phyloP scores from a whole-genome alignment of 2,113 vertebrate species.

The Ovis canadensis region DNA sequence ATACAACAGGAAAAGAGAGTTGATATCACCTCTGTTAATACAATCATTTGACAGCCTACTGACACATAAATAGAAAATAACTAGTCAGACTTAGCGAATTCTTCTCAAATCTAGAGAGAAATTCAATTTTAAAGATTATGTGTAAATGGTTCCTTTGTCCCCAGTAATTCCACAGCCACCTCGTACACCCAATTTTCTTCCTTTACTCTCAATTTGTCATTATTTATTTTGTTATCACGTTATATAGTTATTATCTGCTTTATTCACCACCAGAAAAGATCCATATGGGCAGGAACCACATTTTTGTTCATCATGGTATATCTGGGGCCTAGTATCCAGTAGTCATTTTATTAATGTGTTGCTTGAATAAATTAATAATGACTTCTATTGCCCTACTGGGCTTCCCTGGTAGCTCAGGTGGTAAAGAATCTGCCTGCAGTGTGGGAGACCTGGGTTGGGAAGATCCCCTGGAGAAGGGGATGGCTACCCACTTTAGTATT shows the following conservation, averaged over 20 bases:
- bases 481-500: background rate
- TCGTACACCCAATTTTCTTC: background rate
- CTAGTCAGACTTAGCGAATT: background rate
- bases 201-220: background rate
- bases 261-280: background rate
- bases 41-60: conserved; percentile 6
- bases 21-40: background rate
- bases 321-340: background rate
- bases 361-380: background rate
- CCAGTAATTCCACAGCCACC: background rate
- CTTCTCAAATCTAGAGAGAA: background rate
- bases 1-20: conserved; percentile 15
- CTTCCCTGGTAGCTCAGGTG: background rate
- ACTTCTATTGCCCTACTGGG: background rate
- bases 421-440: background rate
- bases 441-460: background rate
- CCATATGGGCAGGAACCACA: background rate
- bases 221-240: background rate
- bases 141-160: background rate
- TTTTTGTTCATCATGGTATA: background rate
- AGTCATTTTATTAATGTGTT: background rate
- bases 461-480: background rate
- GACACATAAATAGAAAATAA: background rate
- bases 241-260: background rate
- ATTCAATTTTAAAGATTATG: background rate